Evolutionary conservation across 1,140 invertebrate species (phyloP).

Genomic region (Aphis gossypii): DNA sequence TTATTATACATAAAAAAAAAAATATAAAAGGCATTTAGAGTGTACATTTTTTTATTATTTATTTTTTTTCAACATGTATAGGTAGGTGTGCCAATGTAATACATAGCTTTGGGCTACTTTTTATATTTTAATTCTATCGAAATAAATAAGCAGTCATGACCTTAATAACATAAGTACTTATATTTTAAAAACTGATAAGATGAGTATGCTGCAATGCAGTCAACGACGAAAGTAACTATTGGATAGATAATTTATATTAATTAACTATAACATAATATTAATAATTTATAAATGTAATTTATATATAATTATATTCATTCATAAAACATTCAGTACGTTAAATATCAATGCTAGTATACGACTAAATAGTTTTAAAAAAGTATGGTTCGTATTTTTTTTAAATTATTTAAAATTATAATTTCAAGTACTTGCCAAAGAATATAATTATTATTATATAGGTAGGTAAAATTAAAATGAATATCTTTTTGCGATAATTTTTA

Average conservation of each 20-base stretch:
- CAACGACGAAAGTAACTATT: background rate
- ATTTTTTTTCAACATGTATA: background rate
- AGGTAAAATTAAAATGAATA: background rate
- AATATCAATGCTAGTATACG: background rate
- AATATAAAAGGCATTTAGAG: background rate
- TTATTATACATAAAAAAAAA: constrained; percentile 7
- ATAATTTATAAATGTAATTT: background rate
- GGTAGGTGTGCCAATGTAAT: background rate
- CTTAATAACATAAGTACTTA: background rate
- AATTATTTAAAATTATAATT: background rate
- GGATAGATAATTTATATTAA: background rate
- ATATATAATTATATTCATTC: too few relatives aligned
- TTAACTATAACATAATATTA: background rate
- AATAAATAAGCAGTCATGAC: background rate
- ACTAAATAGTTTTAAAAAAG: background rate
- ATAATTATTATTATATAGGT: background rate
- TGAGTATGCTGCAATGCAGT: background rate
- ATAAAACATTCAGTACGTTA: background rate
- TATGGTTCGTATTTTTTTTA: background rate
- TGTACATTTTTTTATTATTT: background rate
- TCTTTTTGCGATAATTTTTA: background rate
- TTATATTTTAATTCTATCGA: background rate
- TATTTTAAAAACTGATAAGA: background rate
- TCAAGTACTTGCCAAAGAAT: background rate
- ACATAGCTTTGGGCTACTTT: background rate